Conservation (phyloP, 2,113 vertebrate genomes). For the Notothenia rossii region DNA sequence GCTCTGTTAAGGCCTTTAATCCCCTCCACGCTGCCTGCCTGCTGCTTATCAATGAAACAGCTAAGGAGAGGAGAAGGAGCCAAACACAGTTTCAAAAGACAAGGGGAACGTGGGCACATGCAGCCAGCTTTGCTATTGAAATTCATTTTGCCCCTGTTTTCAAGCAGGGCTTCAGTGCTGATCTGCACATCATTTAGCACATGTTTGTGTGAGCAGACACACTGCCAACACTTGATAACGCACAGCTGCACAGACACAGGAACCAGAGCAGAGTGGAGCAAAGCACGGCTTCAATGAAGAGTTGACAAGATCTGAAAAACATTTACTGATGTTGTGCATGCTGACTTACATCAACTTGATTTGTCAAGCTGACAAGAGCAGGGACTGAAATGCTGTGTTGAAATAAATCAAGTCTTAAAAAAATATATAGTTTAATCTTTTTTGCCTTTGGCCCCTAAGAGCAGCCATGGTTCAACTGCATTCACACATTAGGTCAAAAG, state of each 20-base stretch:
- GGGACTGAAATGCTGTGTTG: slow-evolving; percentile 17
- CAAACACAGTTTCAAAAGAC: slow-evolving; percentile 73
- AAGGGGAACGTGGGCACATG: slow-evolving; percentile 40
- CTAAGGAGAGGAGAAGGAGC: slow-evolving; percentile 61
- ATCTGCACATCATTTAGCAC: slow-evolving; percentile 66
- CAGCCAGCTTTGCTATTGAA: slow-evolving; percentile 56
- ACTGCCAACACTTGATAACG: slow-evolving; percentile 66
- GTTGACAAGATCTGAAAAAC: slow-evolving; percentile 41
- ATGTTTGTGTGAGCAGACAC: neutral
- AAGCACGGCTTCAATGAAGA: slow-evolving; percentile 2
- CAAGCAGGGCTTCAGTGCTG: slow-evolving; percentile 38
- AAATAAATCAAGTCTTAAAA: slow-evolving; percentile 7
- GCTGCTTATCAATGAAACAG: slow-evolving; percentile 76
- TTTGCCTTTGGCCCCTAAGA: slow-evolving; percentile 34
- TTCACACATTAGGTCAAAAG: neutral
- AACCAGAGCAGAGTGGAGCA: slow-evolving; percentile 12
- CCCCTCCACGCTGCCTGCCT: slow-evolving; percentile 64
- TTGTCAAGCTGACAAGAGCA: slow-evolving; percentile 35
- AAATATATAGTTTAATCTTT: slow-evolving; percentile 26
- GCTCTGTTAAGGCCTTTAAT: slow-evolving; percentile 74
- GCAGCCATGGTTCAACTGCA: neutral
- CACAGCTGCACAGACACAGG: slow-evolving; percentile 67
- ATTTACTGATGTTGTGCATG: slow-evolving; percentile 32
- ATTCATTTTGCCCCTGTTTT: slow-evolving; percentile 54
- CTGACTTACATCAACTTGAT: slow-evolving; percentile 45